Percentiles rank a stretch among this genome's conserved stretches.
Conservation (phyloP, 2,888 invertebrate genomes). For the Poecilus cupreus region DNA sequence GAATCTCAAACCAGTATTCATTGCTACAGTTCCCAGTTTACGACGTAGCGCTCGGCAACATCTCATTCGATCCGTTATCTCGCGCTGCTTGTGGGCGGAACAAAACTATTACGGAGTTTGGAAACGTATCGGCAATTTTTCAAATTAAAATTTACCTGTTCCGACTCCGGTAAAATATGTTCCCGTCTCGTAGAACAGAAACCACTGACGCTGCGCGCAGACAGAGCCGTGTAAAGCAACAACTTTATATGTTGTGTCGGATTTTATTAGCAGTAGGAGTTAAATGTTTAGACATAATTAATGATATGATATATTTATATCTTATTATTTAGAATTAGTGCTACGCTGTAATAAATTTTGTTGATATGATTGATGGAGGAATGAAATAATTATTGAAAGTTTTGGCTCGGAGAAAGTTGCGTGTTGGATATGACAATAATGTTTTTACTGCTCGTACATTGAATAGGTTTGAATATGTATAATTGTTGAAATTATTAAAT, state of each 20-base stretch:
- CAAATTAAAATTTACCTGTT: slow-evolving; percentile 56
- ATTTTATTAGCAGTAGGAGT: slow-evolving; percentile 29
- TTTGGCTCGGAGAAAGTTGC: slow-evolving; percentile 12
- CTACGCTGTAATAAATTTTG: slow-evolving; percentile 21
- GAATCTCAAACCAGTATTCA: neutral
- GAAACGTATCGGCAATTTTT: slow-evolving; percentile 53
- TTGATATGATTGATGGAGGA: slow-evolving; percentile 4
- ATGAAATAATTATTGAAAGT: slow-evolving; percentile 42
- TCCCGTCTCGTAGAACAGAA: slow-evolving; percentile 9
- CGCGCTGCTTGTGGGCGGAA: slow-evolving; percentile 36
- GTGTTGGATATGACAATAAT: slow-evolving; percentile 1
- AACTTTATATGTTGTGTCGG: neutral
- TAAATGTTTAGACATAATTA: neutral
- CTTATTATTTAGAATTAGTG: slow-evolving; percentile 31
- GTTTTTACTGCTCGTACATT: neutral
- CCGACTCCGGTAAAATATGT: slow-evolving; percentile 34
- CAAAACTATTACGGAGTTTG: slow-evolving; percentile 53
- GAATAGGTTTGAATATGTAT: neutral
- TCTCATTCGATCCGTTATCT: neutral
- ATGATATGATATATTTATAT: slow-evolving; percentile 12
- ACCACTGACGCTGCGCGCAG: neutral
- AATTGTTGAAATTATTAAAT: slow-evolving; percentile 12
- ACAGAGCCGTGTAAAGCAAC: neutral
- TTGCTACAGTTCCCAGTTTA: slow-evolving; percentile 3
- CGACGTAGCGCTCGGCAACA: neutral